Evolutionary conservation across 1,140 invertebrate species (phyloP).

Genomic region (Mactra quadrangularis): DNA sequence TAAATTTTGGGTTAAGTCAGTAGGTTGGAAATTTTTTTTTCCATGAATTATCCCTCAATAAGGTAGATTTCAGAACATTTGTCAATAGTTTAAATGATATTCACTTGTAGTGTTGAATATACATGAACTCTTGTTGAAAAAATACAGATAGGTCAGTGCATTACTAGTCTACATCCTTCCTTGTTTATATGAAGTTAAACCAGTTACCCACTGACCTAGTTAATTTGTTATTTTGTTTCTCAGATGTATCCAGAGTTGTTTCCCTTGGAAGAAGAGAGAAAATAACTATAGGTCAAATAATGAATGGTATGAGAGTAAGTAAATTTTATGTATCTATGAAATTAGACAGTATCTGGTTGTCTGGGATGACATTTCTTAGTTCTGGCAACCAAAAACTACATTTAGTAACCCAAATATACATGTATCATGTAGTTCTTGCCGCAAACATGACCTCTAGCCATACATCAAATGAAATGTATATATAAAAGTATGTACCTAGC

Average conservation of each 20-base stretch:
- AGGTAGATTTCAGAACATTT: neutral
- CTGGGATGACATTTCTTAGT: neutral
- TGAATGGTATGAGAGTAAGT: constrained; percentile 63
- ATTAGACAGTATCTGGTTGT: too few species aligned
- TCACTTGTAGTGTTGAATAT: neutral
- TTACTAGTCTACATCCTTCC: neutral
- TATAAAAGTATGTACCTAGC: neutral
- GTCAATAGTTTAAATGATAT: neutral
- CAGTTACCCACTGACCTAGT: neutral
- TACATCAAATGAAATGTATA: neutral
- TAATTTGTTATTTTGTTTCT: neutral
- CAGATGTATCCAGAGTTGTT: constrained; percentile 58
- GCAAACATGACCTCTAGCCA: neutral
- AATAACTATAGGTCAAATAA: constrained; percentile 55
- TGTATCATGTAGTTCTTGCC: neutral
- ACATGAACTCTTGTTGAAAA: neutral
- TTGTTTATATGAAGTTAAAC: neutral
- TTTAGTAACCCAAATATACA: neutral
- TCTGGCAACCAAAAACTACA: too few species aligned
- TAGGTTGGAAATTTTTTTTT: too few species aligned
- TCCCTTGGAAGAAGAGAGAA: constrained; percentile 60
- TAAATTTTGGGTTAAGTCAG: too few species aligned
- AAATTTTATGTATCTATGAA: neutral
- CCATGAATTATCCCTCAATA: too few species aligned
- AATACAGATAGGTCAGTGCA: neutral